Conservation (phyloP, 2,113 vertebrate species). For the Trichomycterus rosablanca region DNA sequence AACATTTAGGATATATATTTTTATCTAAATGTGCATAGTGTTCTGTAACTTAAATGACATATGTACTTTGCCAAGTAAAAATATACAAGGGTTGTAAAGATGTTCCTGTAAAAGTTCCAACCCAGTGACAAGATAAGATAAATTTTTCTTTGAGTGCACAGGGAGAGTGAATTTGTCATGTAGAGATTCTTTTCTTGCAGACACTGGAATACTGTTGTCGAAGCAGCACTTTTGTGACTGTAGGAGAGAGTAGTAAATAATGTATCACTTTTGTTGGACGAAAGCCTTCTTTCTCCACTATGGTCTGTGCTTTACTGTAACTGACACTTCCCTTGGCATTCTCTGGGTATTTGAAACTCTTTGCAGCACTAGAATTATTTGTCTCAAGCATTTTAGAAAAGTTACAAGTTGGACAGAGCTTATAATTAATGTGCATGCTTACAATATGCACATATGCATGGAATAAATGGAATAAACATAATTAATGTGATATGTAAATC, state of each 20-base stretch:
- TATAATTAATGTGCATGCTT: too few relatives aligned
- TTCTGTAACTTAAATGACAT: too few relatives aligned
- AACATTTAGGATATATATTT: too few relatives aligned
- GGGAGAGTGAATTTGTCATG: too few relatives aligned
- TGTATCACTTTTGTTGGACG: background rate
- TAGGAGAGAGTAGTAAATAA: conserved; percentile 16
- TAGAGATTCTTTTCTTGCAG: too few relatives aligned
- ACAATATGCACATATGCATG: background rate
- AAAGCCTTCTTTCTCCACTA: background rate
- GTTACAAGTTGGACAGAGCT: background rate
- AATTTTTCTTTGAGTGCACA: too few relatives aligned
- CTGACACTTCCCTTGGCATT: conserved; percentile 3
- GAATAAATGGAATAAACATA: background rate
- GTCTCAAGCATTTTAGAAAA: background rate
- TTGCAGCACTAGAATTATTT: background rate
- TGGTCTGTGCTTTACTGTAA: background rate
- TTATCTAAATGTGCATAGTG: too few relatives aligned
- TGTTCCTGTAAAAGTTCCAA: too few relatives aligned
- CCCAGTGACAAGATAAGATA: too few relatives aligned
- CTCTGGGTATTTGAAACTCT: background rate
- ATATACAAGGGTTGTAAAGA: too few relatives aligned
- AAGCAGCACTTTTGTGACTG: conserved; percentile 3
- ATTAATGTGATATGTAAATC: conserved; percentile 1
- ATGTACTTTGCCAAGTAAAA: too few relatives aligned
- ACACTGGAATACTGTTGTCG: too few relatives aligned